Base-by-base conservation (phyloP, 2,797 vertebrate genomes). In the Phoxinus dragarum region DNA sequence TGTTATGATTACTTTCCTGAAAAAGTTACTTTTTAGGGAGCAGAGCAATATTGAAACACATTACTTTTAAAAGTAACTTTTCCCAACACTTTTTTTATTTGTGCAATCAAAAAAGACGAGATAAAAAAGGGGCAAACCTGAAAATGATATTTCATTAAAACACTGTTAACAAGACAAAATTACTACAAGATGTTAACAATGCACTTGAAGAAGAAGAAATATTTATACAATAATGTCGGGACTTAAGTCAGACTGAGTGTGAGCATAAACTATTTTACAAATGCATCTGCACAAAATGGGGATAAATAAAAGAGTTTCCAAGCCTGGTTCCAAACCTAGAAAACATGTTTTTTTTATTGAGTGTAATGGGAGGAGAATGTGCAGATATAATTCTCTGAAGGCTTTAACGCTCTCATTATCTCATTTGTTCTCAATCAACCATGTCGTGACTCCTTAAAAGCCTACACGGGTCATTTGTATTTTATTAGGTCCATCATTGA, bases 401-500 rank as follows among this genome's bases (percentile, higher is more conserved):
- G 23, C 74, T 68, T 77, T 31, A 54, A 17, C 27, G 10, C 7
- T n/a, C 31, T 71, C 74, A 71, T 84, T 69, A 71, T 71, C 64
- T 78, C 21, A 78, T 71, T 84, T 78, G 64, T 78, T 59, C 64
- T 84, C 64, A 59, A 69, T 84, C 49, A 77, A 66, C 10, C 36
- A 78, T n/a, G 54, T 27, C 0, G 1, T 74, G 76, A 79, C 78
- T 81, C 34, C 42, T 12, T 56, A 68, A 66, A 75, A 38, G 31
- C 75, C 64, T 23, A 31, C 61, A 69, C 1, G 21, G 72, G 52
- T 77, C 76, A 66, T 69, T 80, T 49, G 40, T 42, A n/a, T 77
- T 82, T 77, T 54, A 68, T 31, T 80, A 49, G n/a, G 31, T 86
- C 59, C 75, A 76, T 67, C 81, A 80, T 68, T 67, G 71, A 84